Evolutionary conservation across 2,113 vertebrate genomes (phyloP).

Genomic region (Psittacula cyanocephala): DNA sequence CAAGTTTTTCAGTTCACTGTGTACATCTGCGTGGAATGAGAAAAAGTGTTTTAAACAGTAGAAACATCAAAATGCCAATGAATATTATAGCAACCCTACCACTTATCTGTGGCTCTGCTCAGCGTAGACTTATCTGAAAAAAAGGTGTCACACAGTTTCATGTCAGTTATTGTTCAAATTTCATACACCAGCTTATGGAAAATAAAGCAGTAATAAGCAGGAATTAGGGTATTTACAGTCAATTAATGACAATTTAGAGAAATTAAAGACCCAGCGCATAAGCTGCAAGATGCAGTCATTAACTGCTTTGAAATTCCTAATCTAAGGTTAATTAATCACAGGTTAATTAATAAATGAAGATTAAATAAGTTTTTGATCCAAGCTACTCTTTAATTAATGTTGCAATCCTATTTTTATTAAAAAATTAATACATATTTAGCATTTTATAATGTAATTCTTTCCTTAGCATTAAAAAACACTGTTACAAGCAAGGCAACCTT

Average conservation of each 20-base stretch:
- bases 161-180: not conserved
- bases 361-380: not conserved
- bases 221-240: not conserved
- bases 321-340: not conserved
- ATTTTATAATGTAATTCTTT: not conserved
- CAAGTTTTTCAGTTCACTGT: not conserved
- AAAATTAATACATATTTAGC: not conserved
- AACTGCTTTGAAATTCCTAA: not conserved
- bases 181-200: not conserved
- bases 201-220: not conserved
- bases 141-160: not conserved
- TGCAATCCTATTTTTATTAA: not conserved
- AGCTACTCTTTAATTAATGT: not conserved
- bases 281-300: not conserved
- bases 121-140: not conserved
- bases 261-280: not conserved
- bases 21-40: not conserved
- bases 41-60: not conserved
- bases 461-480: not conserved
- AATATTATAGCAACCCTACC: not conserved
- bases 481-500: not conserved
- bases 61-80: not conserved
- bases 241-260: not conserved
- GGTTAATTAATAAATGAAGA: not conserved
- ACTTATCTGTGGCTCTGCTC: not conserved